A percentile compares a stretch with the other conserved stretches of the same genome.
phyloP scores from a whole-genome alignment of 2,797 vertebrate species.

The Molossus alvarezi region DNA sequence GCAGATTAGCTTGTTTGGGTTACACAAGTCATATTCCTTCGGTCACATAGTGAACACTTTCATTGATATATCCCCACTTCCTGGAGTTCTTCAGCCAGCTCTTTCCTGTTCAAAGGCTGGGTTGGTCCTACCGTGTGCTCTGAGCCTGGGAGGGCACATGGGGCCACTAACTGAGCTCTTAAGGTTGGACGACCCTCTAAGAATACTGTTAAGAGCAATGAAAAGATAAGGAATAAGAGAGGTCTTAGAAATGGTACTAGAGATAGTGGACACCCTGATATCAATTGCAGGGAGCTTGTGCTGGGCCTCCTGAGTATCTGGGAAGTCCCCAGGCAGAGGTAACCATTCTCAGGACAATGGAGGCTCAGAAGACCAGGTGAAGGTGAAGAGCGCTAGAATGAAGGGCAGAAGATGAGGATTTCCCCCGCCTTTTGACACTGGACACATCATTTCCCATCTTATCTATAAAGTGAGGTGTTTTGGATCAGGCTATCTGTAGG shows the following conservation, averaged over 20 bases:
- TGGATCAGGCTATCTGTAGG: neutral
- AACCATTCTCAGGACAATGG: neutral
- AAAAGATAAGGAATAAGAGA: neutral
- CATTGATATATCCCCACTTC: too few relatives aligned
- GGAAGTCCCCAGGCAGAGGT: neutral
- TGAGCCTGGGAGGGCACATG: fast-evolving
- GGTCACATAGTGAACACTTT: neutral
- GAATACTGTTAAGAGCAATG: neutral
- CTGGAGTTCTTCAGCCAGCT: neutral
- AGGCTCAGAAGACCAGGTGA: neutral
- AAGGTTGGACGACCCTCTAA: neutral
- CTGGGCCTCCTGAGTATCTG: neutral
- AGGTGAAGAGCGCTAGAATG: neutral
- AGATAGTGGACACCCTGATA: neutral
- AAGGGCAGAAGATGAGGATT: neutral
- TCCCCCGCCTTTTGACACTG: too few relatives aligned
- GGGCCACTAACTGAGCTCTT: neutral
- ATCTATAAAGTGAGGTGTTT: neutral
- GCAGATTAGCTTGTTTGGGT: neutral
- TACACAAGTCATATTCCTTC: neutral
- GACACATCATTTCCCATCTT: neutral
- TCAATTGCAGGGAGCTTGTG: neutral
- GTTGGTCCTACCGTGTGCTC: neutral
- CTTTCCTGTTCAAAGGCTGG: neutral
- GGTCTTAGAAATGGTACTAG: neutral